Evolutionary conservation across 2,113 vertebrate genomes (phyloP).

Genomic region (Gallinago jamesoni): DNA sequence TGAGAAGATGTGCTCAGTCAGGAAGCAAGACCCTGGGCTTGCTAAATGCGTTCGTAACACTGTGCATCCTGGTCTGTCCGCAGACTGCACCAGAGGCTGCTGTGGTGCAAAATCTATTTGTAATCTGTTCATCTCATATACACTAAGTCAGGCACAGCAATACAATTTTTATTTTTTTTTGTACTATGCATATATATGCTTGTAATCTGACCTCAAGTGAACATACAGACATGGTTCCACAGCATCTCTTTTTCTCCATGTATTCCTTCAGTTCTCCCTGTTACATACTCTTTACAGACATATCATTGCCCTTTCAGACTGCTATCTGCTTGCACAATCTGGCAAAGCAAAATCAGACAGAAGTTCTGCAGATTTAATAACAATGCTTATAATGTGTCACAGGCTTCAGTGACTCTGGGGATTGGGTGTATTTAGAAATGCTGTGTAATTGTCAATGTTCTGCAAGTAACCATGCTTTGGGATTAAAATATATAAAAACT

Average conservation of each 20-base stretch:
- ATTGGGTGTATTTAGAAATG: conserved; percentile 43
- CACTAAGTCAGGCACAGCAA: not conserved
- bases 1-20: not conserved
- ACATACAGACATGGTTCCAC: rapidly evolving
- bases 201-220: not conserved
- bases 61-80: rapidly evolving
- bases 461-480: not conserved
- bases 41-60: not conserved
- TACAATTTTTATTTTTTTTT: rapidly evolving
- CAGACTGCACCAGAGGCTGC: not conserved
- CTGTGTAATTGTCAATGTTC: not conserved
- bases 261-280: not conserved
- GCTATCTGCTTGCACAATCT: not conserved
- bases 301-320: not conserved
- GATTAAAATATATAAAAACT: conserved; percentile 37
- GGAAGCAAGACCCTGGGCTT: not conserved
- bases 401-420: conserved; percentile 11
- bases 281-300: not conserved
- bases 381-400: not conserved
- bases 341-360: not conserved
- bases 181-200: rapidly evolving
- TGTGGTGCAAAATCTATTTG: not conserved
- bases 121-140: not conserved
- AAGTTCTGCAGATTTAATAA: not conserved
- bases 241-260: not conserved